Base-by-base conservation (phyloP, 2,113 vertebrate genomes). In the Chaenocephalus aceratus region DNA sequence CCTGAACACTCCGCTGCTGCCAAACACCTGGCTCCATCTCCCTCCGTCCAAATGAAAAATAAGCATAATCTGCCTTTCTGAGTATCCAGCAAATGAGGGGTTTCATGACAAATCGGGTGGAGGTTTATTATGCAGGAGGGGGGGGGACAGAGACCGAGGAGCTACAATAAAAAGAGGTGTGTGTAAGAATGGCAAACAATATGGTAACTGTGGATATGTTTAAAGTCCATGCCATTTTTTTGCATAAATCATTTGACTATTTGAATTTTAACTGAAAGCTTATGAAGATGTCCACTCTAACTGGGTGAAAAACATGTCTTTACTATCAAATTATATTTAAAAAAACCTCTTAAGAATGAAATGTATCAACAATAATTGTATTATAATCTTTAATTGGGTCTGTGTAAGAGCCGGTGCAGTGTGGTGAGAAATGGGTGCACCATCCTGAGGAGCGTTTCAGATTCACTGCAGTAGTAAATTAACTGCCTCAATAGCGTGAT, bases 31-130 rank as follows among this genome's bases (percentile, higher is more conserved):
- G 97, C 97, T 97, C 97, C 96, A 96, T 97, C 96, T 97, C 97
- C 96, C 96, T 96, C 97, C 98, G 98, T 99, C 98, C 97, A 97
- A 97, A 99, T 99, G 98, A 99, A 99, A 98, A 98, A 99, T 99
- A 98, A 98, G 98, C 97, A 97, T 99, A 97, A 98, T 99, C 97
- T 98, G 96, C 96, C 97, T 97, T 94, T 97, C 96, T 96, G 96
- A 97, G 97, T 96, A 97, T 97, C 97, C 96, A 96, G 97, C 96
- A 98, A 99, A 99, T 98, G 97, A 98, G 97, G 96, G 97, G 96
- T 96, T 97, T 97, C 96, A 97, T 98, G 98, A 99, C 97, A 98
- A 97, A 99, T 98, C 97, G 96, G 96, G 94, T 96, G 92, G 83
- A 84, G 88, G 86, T 89, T 97, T 90, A 90, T 93, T 97, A 97